Base-by-base conservation (phyloP, 2,113 vertebrate species). In the Dolichotis patagonum region DNA sequence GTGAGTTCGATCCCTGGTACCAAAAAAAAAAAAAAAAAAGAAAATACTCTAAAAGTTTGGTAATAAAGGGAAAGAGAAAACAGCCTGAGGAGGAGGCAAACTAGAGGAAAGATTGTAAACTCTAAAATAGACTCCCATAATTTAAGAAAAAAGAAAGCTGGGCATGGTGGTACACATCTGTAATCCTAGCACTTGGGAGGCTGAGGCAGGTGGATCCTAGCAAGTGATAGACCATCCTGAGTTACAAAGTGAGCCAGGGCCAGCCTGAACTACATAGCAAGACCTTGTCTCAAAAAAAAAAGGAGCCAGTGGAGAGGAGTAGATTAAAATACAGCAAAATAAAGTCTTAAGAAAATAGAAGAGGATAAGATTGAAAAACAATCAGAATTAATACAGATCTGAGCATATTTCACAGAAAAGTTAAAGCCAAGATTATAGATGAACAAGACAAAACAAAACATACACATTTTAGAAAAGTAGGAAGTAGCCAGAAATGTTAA, bases 351-450 rank as follows among this genome's bases (percentile, higher is more conserved):
- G n/a, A 60, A 85, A 95, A 73, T 49, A 73, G 24, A 73, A 38
- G 73, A 86, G 20, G n/a, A 49, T 77, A 82, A 84, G 75, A 67
- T 10, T 90, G n/a, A 77, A 90, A 78, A 90, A 75, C 43, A 35
- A 78, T 77, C 26, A 69, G 60, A 38, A 84, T 87, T 90, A 85
- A 35, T 5, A 90, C 38, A 93, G 24, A 87, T 58, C 13, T 60
- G 35, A 77, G 73, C 73, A 77, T 77, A 77, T n/a, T 75, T 90
- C 63, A 81, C 38, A 77, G 5, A 75, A 56, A 90, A 58, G 73
- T 63, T 82, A 73, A 86, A 96, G 54, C 46, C 30, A 65, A 78
- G 41, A 89, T 92, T 78, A 62, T 62, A 92, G 54, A 43, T 8
- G 62, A 52, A 52, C 8, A 52, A 52, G 11, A 52, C 8, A 52